Evolutionary conservation across 2,113 vertebrate genomes (phyloP).

Genomic region (Nanger granti): DNA sequence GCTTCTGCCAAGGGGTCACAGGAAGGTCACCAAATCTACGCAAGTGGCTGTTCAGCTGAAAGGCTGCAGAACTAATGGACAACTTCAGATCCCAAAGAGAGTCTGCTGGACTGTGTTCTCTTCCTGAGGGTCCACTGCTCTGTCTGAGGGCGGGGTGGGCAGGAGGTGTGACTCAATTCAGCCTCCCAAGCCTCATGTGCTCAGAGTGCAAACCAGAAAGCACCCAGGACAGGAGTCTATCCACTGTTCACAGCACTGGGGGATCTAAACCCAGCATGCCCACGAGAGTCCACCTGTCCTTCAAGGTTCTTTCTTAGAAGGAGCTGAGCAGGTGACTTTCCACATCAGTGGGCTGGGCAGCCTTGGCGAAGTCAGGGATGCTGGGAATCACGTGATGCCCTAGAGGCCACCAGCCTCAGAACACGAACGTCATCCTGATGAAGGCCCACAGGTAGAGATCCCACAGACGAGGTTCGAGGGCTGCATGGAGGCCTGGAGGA

Average conservation of each 20-base stretch:
- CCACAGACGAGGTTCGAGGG: fast-evolving
- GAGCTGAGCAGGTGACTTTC: not conserved
- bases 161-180: fast-evolving
- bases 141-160: not conserved
- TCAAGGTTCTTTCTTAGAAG: not conserved
- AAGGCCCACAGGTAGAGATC: fast-evolving
- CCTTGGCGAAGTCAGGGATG: fast-evolving
- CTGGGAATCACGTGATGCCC: fast-evolving
- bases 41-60: fast-evolving
- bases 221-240: fast-evolving
- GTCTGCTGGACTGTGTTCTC: fast-evolving
- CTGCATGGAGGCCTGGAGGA: fast-evolving
- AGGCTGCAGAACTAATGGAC: fast-evolving
- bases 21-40: fast-evolving
- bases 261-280: fast-evolving
- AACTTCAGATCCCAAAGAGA: not conserved
- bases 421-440: fast-evolving
- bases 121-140: fast-evolving
- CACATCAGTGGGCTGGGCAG: fast-evolving
- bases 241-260: fast-evolving
- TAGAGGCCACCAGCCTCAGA: not conserved
- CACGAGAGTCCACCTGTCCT: fast-evolving
- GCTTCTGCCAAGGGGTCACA: not conserved
- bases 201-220: fast-evolving
- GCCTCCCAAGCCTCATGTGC: not conserved